Conservation (phyloP, 2,888 invertebrate species). For the Patella pellucida region DNA sequence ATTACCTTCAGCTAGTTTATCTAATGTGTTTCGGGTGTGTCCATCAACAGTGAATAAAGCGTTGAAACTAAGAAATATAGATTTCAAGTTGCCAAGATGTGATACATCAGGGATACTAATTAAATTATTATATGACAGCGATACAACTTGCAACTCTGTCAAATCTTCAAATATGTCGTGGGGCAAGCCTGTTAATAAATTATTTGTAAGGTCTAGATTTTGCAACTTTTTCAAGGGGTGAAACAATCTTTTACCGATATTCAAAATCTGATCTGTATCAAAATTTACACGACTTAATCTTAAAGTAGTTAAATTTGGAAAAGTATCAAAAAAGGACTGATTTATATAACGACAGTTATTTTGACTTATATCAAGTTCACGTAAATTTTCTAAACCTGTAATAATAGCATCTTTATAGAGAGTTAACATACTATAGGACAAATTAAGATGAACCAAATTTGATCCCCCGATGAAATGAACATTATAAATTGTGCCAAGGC, state of each 20-base stretch:
- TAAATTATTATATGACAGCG: neutral
- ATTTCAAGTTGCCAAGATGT: neutral
- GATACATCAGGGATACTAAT: neutral
- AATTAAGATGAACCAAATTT: neutral
- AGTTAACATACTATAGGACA: neutral
- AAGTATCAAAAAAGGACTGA: conserved; percentile 1
- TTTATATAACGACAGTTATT: neutral
- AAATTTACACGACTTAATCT: neutral
- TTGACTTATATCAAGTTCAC: neutral
- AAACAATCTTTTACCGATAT: neutral
- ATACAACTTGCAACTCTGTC: neutral
- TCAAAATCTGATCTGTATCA: neutral
- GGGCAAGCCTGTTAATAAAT: neutral
- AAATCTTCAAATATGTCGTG: neutral
- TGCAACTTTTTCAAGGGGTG: neutral
- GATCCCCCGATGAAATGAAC: neutral
- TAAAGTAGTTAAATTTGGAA: neutral
- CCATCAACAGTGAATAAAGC: neutral
- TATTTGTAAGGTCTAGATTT: neutral
- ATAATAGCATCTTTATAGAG: neutral
- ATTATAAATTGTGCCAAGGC: neutral
- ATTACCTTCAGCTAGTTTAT: neutral
- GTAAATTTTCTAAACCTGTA: neutral
- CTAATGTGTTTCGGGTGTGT: neutral
- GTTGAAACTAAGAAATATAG: neutral